Percentiles rank a stretch among this genome's conserved stretches.
phyloP scores from a whole-genome alignment of 2,113 vertebrate genomes.

The Gorsachius goisagi region DNA sequence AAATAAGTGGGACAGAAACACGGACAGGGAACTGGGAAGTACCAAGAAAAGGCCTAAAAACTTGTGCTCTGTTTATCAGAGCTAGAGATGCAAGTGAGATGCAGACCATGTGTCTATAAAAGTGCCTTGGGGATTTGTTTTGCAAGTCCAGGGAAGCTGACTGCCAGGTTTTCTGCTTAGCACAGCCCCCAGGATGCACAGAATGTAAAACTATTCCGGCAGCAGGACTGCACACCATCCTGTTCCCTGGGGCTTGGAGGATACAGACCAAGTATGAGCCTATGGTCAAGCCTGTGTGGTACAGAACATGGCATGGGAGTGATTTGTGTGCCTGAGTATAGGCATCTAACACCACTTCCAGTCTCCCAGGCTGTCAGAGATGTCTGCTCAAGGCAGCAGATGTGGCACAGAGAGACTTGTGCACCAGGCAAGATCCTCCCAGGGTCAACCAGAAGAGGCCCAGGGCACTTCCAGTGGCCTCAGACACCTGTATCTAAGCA shows the following conservation, averaged over 20 bases:
- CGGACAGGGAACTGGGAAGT: not conserved
- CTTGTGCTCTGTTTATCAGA: not conserved
- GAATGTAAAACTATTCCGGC: not conserved
- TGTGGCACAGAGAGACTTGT: not conserved
- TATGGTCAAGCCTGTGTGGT: not conserved
- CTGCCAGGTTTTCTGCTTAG: not conserved
- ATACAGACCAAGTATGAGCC: not conserved
- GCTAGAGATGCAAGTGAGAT: not conserved
- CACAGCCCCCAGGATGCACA: not conserved
- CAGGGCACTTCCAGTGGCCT: not conserved
- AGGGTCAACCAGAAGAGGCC: not conserved
- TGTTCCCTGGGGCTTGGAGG: not conserved
- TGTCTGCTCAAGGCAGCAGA: not conserved
- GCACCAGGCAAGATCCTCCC: not conserved
- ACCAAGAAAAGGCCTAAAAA: not conserved
- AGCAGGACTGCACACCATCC: not conserved
- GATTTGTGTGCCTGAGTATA: not conserved
- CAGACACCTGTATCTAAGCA: not conserved
- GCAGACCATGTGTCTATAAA: not conserved
- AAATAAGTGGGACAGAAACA: not conserved
- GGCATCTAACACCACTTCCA: not conserved
- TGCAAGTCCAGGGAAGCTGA: not conserved
- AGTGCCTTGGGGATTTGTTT: not conserved
- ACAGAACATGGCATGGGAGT: not conserved
- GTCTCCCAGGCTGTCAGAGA: not conserved